Evolutionary conservation across 2,888 invertebrate genomes (phyloP).

Genomic region (Prosapia bicincta): DNA sequence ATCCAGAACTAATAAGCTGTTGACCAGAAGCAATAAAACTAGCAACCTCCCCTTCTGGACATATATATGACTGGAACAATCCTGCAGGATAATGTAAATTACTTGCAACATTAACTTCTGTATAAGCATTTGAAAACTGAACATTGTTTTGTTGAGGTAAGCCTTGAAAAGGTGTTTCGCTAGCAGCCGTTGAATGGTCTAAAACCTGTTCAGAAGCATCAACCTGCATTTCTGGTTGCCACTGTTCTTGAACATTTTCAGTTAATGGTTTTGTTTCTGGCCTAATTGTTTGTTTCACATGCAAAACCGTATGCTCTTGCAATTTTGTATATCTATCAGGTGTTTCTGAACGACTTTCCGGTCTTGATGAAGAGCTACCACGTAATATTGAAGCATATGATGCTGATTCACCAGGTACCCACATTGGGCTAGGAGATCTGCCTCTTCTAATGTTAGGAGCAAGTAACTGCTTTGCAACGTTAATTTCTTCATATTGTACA

Average conservation of each 20-base stretch:
- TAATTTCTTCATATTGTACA: neutral
- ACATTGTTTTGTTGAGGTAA: conserved; percentile 1
- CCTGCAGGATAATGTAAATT: conserved; percentile 20
- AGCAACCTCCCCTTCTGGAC: conserved; percentile 25
- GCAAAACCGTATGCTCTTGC: neutral
- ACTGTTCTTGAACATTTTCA: neutral
- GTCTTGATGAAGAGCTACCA: conserved; percentile 49
- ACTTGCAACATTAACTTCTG: conserved; percentile 3
- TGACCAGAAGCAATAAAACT: conserved; percentile 51
- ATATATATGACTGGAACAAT: conserved; percentile 20
- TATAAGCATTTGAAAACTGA: conserved; percentile 9
- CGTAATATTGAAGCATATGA: conserved; percentile 77
- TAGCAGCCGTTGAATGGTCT: neutral
- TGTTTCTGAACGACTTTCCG: conserved; percentile 27
- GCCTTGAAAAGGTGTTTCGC: neutral
- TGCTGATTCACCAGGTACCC: conserved; percentile 64
- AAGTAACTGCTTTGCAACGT: conserved; percentile 12
- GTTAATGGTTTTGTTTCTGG: neutral
- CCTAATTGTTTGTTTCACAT: neutral
- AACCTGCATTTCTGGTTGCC: neutral
- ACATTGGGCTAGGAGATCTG: conserved; percentile 59
- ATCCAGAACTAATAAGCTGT: conserved; percentile 49
- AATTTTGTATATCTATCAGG: conserved; percentile 28
- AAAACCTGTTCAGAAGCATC: neutral
- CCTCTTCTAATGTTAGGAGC: conserved; percentile 34